Base-by-base conservation (phyloP, 2,888 invertebrate genomes). In the Sylvicola cinctus region DNA sequence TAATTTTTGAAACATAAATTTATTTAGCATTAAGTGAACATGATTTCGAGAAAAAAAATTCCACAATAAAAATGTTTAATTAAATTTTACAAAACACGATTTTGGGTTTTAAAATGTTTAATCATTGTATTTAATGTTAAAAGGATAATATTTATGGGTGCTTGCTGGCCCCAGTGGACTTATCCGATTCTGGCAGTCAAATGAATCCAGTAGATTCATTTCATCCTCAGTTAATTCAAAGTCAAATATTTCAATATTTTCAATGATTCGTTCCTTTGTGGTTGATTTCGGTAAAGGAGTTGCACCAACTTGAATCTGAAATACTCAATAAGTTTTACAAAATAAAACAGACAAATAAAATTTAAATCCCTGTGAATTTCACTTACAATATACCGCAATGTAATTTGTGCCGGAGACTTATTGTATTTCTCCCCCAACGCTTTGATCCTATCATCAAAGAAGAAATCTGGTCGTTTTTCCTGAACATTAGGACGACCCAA, bases 381-480 rank as follows among this genome's bases (percentile, higher is more conserved):
- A 25, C 11, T 25, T 25, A 25, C 25, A 66, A 75, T 49, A 52
- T 72, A 75, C 48, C 70, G 60, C 16, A 75, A 46, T 1, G 63
- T 59, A 3, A 75, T 49, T 52, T 76, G 75, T 0, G 70, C 66
- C 1, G 70, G 61, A 0, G 65, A 66, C 48, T 73, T 74, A 2
- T 60, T 58, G 39, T 74, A 65, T 38, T 70, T 72, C 17, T 58
- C 50, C 0, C 63, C 66, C 8, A 74, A 63, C n/a, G 52, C 58
- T 3, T 56, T 44, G n/a, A 74, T 59, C 25, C 45, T 50, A 33
- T 42, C 41, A 20, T 54, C 53, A 36, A 46, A 54, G 16, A 54
- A 44, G 35, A 52, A 55, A 38, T 79, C 77, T 25, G 25, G 25
- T 25, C 11, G 7, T 11, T 25, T 25, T 8, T 7, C 25, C 7